Conservation (phyloP, 2,888 invertebrate genomes). For the Perithous albicinctus region DNA sequence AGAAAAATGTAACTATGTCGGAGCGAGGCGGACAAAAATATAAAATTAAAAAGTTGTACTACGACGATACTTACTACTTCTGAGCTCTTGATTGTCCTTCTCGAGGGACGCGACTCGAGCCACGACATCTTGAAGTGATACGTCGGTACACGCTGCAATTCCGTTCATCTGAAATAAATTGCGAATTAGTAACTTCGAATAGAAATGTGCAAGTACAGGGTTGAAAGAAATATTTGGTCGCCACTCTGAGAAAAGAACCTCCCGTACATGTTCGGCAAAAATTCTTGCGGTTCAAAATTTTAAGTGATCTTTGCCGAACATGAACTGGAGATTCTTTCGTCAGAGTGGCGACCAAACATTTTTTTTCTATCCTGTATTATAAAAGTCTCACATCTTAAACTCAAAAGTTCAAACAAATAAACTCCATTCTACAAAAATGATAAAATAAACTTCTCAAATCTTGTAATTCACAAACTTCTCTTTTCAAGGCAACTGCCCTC, state of each 20-base stretch:
- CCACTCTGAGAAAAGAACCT: too few relatives aligned
- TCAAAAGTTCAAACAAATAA: background rate
- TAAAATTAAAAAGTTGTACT: background rate
- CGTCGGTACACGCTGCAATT: constrained; percentile 87
- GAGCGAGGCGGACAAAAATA: too few relatives aligned
- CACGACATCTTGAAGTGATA: constrained; percentile 86
- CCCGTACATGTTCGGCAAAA: too few relatives aligned
- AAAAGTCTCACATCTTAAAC: constrained; percentile 4
- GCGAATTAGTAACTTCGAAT: constrained; percentile 1
- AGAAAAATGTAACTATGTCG: too few relatives aligned
- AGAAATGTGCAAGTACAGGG: too few relatives aligned
- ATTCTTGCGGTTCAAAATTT: too few relatives aligned
- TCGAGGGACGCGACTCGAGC: constrained; percentile 87
- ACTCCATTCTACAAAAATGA: background rate
- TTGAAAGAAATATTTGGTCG: too few relatives aligned
- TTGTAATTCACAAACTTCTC: background rate
- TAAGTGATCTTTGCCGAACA: too few relatives aligned
- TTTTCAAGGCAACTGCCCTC: background rate
- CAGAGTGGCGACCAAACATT: too few relatives aligned
- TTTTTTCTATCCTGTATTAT: too few relatives aligned
- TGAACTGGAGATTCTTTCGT: too few relatives aligned
- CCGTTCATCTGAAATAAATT: constrained; percentile 88
- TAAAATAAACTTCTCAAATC: background rate
- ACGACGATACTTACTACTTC: constrained; percentile 78
- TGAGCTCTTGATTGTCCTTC: constrained; percentile 86